phyloP scores from a whole-genome alignment of 2,797 vertebrate species.

The Eidolon dupreanum region DNA sequence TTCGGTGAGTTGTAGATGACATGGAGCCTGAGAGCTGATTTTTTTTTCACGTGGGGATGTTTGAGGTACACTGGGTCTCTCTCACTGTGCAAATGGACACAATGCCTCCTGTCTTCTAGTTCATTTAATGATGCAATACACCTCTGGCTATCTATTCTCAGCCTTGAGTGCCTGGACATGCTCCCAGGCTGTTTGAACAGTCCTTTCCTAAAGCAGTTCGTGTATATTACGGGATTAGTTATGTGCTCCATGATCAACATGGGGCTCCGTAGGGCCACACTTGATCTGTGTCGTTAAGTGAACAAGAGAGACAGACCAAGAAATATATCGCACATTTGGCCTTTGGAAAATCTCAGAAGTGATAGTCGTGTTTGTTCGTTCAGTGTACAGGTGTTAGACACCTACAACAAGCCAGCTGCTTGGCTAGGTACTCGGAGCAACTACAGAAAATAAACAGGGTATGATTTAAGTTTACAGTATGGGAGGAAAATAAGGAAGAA shows the following conservation, averaged over 20 bases:
- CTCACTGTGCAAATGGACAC: neutral
- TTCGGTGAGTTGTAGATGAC: neutral
- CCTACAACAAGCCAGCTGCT: neutral
- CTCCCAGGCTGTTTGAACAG: slow-evolving; percentile 17
- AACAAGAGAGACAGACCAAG: neutral
- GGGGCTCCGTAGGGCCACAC: neutral
- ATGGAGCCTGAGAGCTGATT: neutral
- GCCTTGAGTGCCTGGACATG: neutral
- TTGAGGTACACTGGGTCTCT: neutral
- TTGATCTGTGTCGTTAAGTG: neutral
- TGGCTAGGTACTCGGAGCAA: neutral
- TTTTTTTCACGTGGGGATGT: neutral
- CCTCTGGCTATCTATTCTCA: neutral
- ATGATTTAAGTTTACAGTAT: neutral
- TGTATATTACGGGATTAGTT: neutral
- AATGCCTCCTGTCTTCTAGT: neutral
- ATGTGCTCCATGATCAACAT: neutral
- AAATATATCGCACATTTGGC: neutral
- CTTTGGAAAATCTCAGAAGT: neutral
- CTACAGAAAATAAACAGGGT: neutral
- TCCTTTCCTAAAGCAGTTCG: slow-evolving; percentile 15
- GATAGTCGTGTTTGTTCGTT: neutral
- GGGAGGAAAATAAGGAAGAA: neutral
- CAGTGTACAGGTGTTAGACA: rapidly evolving
- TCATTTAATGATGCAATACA: slow-evolving; percentile 2